A percentile compares a stretch with the other conserved stretches of the same genome.
Conservation (phyloP, 1,140 invertebrate genomes). For the Choristoneura fumiferana region DNA sequence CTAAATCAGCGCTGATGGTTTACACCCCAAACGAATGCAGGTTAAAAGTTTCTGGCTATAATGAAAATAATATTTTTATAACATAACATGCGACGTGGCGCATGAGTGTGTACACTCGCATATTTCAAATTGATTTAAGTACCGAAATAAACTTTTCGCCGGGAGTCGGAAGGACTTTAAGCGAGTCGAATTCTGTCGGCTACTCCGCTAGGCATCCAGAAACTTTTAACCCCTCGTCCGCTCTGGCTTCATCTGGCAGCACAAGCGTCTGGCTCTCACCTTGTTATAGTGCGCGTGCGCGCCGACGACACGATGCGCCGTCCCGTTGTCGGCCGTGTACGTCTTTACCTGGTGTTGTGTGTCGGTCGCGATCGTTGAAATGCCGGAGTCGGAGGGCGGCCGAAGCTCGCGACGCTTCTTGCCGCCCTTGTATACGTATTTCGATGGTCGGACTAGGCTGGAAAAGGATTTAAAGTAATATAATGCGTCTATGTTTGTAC, state of each 20-base stretch:
- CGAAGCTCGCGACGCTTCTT: slow-evolving; percentile 58
- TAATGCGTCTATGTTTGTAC: too few species aligned
- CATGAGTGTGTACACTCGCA: too few species aligned
- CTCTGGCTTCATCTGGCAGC: slow-evolving; percentile 1
- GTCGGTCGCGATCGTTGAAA: slow-evolving; percentile 70
- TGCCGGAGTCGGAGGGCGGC: slow-evolving; percentile 50
- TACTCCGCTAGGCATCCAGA: too few species aligned
- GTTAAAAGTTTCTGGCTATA: background rate
- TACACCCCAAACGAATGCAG: too few species aligned
- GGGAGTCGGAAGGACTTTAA: too few species aligned
- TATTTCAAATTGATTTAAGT: too few species aligned
- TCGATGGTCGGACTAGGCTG: slow-evolving; percentile 68
- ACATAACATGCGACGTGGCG: too few species aligned
- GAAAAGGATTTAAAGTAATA: slow-evolving; percentile 11
- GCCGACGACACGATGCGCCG: slow-evolving; percentile 80
- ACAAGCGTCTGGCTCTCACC: slow-evolving; percentile 81
- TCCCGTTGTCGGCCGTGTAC: slow-evolving; percentile 97
- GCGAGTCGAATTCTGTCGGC: too few species aligned
- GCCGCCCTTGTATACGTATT: slow-evolving; percentile 67
- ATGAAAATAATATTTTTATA: too few species aligned
- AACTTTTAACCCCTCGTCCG: background rate
- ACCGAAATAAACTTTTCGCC: too few species aligned
- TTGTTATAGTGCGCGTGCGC: slow-evolving; percentile 96
- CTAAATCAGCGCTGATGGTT: too few species aligned
- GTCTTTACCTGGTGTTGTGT: slow-evolving; percentile 89